phyloP scores from a whole-genome alignment of 2,113 vertebrate species.

The Coregonus clupeaformis region DNA sequence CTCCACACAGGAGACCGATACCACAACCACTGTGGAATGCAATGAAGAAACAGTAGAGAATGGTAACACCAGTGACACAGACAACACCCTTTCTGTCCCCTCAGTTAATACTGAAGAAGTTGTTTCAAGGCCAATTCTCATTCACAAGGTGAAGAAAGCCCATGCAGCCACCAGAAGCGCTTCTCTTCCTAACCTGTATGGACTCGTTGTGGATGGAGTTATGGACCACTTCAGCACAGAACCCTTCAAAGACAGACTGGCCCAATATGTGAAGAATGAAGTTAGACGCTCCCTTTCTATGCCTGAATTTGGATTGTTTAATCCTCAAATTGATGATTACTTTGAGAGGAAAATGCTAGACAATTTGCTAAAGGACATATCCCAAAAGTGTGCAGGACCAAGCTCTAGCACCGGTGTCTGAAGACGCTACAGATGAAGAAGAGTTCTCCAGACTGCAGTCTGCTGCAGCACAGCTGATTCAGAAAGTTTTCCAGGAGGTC shows the following conservation, averaged over 20 bases:
- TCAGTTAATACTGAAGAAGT: not conserved
- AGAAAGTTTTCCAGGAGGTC: not conserved
- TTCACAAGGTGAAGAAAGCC: not conserved
- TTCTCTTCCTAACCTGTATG: not conserved
- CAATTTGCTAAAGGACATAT: not conserved
- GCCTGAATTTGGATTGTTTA: not conserved
- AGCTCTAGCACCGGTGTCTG: not conserved
- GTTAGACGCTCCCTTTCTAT: not conserved
- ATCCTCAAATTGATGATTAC: not conserved
- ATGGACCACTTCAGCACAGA: not conserved
- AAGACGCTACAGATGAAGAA: not conserved
- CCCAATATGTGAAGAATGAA: not conserved
- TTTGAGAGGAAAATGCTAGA: not conserved
- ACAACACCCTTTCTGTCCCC: not conserved
- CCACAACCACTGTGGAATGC: not conserved
- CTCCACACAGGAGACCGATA: too few relatives aligned
- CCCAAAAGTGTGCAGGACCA: not conserved
- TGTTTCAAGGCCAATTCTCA: not conserved
- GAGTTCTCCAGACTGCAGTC: not conserved
- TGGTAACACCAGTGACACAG: not conserved
- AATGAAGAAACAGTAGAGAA: not conserved
- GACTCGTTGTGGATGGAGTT: not conserved
- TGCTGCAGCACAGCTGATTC: not conserved
- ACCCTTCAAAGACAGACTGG: not conserved
- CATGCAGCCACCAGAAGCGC: not conserved